These are phyloP conservation scores for Hyperoodon ampullatus DNA, from an alignment of 2,113 vertebrate species.

Conservation along the genomic window DNA sequence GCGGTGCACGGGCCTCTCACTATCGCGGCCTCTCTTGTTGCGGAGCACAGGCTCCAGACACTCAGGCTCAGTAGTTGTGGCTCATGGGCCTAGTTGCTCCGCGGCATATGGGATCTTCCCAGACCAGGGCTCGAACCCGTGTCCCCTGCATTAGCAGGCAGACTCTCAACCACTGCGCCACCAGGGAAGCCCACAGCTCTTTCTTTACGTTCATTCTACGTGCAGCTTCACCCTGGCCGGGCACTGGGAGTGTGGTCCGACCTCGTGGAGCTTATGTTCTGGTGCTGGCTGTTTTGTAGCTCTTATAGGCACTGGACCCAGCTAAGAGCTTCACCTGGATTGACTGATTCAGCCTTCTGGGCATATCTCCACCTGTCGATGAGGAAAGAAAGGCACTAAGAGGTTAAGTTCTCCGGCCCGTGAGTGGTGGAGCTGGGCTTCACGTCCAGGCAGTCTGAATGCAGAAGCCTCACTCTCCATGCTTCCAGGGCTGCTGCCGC, in stretches of 20 bases:
- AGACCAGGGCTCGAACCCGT: no score
- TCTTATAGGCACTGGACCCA: neutral
- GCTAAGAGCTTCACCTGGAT: neutral
- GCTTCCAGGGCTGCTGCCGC: neutral
- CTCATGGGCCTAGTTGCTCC: no score
- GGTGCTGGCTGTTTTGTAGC: neutral
- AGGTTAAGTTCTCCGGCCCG: neutral
- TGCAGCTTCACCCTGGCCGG: fast-evolving
- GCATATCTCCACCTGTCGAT: neutral
- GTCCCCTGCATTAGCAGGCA: no score
- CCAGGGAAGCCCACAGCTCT: neutral
- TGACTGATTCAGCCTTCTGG: neutral
- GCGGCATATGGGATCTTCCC: no score
- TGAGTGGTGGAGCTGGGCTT: no score
- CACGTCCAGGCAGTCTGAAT: neutral
- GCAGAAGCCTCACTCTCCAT: fast-evolving
- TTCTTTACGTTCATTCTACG: neutral
- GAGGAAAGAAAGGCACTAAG: neutral
- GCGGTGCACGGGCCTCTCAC: no score
- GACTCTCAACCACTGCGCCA: no score
- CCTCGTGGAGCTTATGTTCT: neutral
- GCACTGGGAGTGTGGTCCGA: fast-evolving
- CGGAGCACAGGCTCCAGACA: no score
- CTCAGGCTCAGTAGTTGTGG: no score
- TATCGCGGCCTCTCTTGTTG: no score